Percentiles rank a stretch among this genome's conserved stretches.
These are phyloP conservation scores for Gymnodraco acuticeps DNA, from an alignment of 2,797 vertebrate genomes.

Conservation along the genomic window DNA sequence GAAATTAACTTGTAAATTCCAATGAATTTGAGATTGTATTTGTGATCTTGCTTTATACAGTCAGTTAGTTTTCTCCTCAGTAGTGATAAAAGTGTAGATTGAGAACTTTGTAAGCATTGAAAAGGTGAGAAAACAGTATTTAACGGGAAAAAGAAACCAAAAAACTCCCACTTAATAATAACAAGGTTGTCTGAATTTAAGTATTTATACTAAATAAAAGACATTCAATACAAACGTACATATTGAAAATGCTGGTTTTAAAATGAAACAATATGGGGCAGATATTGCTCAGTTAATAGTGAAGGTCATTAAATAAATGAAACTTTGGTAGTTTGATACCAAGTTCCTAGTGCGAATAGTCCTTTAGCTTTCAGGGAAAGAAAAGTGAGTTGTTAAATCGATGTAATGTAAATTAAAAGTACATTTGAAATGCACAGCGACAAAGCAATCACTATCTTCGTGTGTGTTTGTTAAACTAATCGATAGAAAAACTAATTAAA, in stretches of 20 bases:
- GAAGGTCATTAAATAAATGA: not conserved
- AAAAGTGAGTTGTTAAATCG: not conserved
- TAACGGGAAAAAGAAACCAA: no score
- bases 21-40: not conserved
- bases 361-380: not conserved
- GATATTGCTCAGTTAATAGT: not conserved
- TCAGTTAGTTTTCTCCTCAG: no score
- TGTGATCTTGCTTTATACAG: not conserved
- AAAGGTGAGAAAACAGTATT: no score
- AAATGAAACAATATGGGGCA: not conserved
- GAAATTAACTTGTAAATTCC: slow-evolving; percentile 2
- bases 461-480: not conserved
- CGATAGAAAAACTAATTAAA: not conserved
- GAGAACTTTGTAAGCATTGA: not conserved
- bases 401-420: not conserved
- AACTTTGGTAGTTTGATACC: not conserved
- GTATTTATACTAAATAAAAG: not conserved
- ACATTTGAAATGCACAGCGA: not conserved
- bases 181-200: no score
- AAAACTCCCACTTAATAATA: no score
- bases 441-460: not conserved
- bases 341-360: not conserved
- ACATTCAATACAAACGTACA: not conserved
- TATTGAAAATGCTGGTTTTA: not conserved
- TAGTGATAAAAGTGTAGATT: not conserved